Evolutionary conservation across 2,113 vertebrate genomes (phyloP), one percentile per base, ranked within the genome.

Genomic region (Calyptomena viridis): DNA sequence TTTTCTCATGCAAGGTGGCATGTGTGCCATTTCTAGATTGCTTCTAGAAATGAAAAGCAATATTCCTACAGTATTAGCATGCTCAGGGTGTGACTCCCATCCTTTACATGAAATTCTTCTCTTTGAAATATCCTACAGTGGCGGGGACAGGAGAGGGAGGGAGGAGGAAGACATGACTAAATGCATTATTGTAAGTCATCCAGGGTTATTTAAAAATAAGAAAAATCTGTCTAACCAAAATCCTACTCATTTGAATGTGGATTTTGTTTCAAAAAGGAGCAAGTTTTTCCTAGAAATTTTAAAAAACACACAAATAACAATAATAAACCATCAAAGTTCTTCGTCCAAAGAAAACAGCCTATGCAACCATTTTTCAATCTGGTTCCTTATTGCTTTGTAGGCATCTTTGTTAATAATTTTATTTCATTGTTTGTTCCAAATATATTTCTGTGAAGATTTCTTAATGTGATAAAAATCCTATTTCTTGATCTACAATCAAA

Each of bases 401-500:
- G 33, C 85, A 82, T 92, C 66, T 91, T 95, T 94, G 87, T 97
- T 96, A 95, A 92, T 92, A 1, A 80, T 94, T 97, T 98, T 97
- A 92, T 90, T 96, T 95, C 83, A 92, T 95, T 95, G 89, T 97
- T 96, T 95, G 63, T 93, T 96, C 89, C 75, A 83, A 73, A 84
- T 64, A 33, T 67, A 96, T 97, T 93, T 96, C 94, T 85, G 87
- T 94, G 89, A 98, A 96, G 90, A 97, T 82, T 97, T 94, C 87
- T 95, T 96, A 97, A 96, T 39, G 23, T 93, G 82, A 96, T 83
- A 72, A 96, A 97, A 96, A 95, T 96, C 68, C 35, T 95, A 94
- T 97, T 97, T 98, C 89, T 96, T 97, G 84, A 95, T 95, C 79
- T 79, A 94, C 80, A 97, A 90, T 94, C 66, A 63, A 96, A 97